Base-by-base conservation (phyloP, 2,113 vertebrate genomes). In the Laticauda colubrina region DNA sequence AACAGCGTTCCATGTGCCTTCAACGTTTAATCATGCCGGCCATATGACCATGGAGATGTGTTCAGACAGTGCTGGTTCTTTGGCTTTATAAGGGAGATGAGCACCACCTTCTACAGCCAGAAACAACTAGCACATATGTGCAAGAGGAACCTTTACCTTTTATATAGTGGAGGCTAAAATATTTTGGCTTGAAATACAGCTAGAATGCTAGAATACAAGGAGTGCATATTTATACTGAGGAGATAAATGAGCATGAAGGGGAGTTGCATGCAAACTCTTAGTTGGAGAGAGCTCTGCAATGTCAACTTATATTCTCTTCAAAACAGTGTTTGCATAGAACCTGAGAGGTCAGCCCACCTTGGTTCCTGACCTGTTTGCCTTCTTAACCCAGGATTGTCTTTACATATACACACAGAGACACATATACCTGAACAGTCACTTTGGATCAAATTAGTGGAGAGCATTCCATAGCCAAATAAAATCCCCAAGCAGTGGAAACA, bases 401-500 rank as follows among this genome's bases (percentile, higher is more conserved):
- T 24, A 3, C 81, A 56, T 9, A 56, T 10, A 55, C 14, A 3
- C 8, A 45, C n/a, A 24, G 10, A 89, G 91, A 94, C 24, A 81
- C 75, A 9, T 39, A 4, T 2, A n/a, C 8, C 87, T 92, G 92
- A 89, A 24, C 51, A 88, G 24, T 64, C 53, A 54, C 85, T 18
- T 88, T 81, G 21, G 85, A 53, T 87, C 57, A 90, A 34, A 90
- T 88, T 75, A 55, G 59, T 34, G 3, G 89, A 94, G 24, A 0
- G 1, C 45, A 14, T 85, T 48, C 34, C 29, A n/a, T 91, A 26
- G 86, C 34, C 54, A 87, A 48, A 5, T 88, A 43, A 91, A 51
- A 53, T 95, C 75, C 48, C 34, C 89, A 93, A 29, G 4, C 75
- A 87, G 11, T 2, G 91, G 90, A 54, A 85, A 91, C 81, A 23